Evolutionary conservation across 1,140 invertebrate species (phyloP).

Genomic region (Orchestia grillus): DNA sequence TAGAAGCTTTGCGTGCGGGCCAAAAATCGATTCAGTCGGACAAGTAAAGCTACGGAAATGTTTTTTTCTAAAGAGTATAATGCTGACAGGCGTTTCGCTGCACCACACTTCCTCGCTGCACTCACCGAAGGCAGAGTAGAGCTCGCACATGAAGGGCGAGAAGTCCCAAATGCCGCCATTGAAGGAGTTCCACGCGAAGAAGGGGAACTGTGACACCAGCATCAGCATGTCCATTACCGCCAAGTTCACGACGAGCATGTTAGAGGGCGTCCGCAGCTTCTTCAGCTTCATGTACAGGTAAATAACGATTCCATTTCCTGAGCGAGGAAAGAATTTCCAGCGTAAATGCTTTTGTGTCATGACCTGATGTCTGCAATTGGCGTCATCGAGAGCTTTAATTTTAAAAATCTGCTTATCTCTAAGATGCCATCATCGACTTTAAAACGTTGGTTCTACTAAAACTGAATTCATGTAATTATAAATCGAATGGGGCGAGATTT

Average conservation of each 20-base stretch:
- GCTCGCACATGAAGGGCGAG: constrained; percentile 84
- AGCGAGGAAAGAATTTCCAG: background rate
- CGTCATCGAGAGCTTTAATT: too few species aligned
- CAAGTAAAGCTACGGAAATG: background rate
- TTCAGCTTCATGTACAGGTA: constrained; percentile 87
- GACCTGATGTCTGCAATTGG: too few species aligned
- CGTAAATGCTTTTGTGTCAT: too few species aligned
- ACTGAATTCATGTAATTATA: too few species aligned
- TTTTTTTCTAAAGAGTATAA: background rate
- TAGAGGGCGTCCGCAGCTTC: constrained; percentile 84
- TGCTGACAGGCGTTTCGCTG: background rate
- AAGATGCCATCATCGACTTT: too few species aligned
- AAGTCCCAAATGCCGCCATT: constrained; percentile 67
- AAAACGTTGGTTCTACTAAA: too few species aligned
- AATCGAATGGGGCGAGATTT: too few species aligned
- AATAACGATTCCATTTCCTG: constrained; percentile 87
- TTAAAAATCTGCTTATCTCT: too few species aligned
- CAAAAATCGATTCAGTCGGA: background rate
- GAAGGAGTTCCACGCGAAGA: constrained; percentile 88
- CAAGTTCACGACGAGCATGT: constrained; percentile 86
- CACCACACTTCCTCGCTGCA: background rate
- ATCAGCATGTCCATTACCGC: constrained; percentile 90
- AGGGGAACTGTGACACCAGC: constrained; percentile 75
- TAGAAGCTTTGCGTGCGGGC: too few species aligned
- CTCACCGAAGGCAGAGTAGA: constrained; percentile 81